Conservation (phyloP, 2,113 vertebrate genomes). For the Halichoeres trimaculatus region DNA sequence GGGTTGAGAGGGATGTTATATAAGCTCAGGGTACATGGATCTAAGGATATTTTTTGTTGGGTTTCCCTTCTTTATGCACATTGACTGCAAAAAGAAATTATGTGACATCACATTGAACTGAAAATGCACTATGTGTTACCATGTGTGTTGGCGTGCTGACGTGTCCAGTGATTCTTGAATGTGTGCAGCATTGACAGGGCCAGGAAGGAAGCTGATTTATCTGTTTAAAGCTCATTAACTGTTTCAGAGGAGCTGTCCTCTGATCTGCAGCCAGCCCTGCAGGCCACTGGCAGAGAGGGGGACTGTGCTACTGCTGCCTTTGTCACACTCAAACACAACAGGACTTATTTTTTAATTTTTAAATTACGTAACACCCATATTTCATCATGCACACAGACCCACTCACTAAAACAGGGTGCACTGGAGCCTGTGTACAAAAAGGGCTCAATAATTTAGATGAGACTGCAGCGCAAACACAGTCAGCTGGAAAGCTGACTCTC, state of each 20-base stretch:
- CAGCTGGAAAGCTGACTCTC: constrained; percentile 45
- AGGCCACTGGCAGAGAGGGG: constrained; percentile 18
- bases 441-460: constrained; percentile 72
- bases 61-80: background rate
- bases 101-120: background rate
- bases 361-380: constrained; percentile 47
- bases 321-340: constrained; percentile 24
- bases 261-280: constrained; percentile 33
- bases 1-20: background rate
- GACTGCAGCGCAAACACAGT: constrained; percentile 20
- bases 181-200: constrained; percentile 19
- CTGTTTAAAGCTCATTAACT: constrained; percentile 59
- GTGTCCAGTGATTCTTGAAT: background rate
- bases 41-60: background rate
- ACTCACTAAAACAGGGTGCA: constrained; percentile 22
- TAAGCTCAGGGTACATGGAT: background rate
- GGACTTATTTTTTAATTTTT: background rate
- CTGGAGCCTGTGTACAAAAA: constrained; percentile 39
- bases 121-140: background rate
- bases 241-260: constrained; percentile 40
- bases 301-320: background rate
- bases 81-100: background rate
- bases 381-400: constrained; percentile 8
- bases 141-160: background rate
- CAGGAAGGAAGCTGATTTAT: constrained; percentile 52